Percentiles rank a stretch among this genome's conserved stretches.
phyloP scores from a whole-genome alignment of 2,888 invertebrate genomes.

The Asteroscopus sphinx region DNA sequence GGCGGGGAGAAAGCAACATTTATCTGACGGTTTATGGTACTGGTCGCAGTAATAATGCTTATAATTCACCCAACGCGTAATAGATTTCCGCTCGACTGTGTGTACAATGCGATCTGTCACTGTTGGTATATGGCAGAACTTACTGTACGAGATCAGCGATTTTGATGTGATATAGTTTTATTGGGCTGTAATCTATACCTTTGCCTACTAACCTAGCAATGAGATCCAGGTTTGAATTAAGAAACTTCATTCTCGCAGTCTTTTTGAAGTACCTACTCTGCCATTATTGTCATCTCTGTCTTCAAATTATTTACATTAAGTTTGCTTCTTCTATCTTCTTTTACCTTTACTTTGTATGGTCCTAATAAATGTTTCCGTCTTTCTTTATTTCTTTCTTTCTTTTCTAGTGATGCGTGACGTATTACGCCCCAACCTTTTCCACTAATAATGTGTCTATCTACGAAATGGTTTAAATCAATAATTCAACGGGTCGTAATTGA shows the following conservation, averaged over 20 bases:
- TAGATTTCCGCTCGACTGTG: conserved; percentile 52
- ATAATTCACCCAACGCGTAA: conserved; percentile 61
- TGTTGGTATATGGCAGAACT: conserved; percentile 37
- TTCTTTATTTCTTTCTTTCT: too few species aligned
- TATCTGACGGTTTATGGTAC: conserved; percentile 59
- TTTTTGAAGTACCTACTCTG: too few species aligned
- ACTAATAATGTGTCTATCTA: conserved; percentile 20
- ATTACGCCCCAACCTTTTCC: background rate
- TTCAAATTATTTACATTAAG: too few species aligned
- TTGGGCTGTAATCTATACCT: background rate
- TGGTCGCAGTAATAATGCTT: conserved; percentile 56
- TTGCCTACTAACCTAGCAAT: conserved; percentile 22
- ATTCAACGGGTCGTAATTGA: conserved; percentile 34
- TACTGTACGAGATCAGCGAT: conserved; percentile 22
- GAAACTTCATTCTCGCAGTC: background rate
- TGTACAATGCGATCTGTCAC: conserved; percentile 52
- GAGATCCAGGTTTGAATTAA: conserved; percentile 1
- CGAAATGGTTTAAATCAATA: conserved; percentile 33
- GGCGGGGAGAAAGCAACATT: conserved; percentile 72
- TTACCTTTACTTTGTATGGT: too few species aligned
- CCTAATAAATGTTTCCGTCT: too few species aligned
- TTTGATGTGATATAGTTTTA: conserved; percentile 30
- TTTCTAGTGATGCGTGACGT: conserved; percentile 10
- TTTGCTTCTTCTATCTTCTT: too few species aligned
- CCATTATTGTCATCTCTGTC: too few species aligned